Conservation (phyloP, 2,888 invertebrate species). For the Nephrotoma flavescens region DNA sequence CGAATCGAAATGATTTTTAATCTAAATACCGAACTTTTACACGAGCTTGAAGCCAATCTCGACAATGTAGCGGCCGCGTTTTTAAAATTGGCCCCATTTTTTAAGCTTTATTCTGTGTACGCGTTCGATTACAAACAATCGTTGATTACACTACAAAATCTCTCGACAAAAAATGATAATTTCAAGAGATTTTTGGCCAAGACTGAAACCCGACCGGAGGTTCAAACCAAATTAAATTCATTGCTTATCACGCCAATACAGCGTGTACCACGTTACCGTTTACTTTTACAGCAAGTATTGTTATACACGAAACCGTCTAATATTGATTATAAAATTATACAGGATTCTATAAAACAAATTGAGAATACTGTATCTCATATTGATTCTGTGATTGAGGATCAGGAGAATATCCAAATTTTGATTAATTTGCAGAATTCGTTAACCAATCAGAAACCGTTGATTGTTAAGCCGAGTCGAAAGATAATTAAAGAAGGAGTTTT, state of each 20-base stretch:
- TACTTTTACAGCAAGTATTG: conserved; percentile 53
- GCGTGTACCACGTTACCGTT: conserved; percentile 58
- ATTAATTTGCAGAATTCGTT: conserved; percentile 51
- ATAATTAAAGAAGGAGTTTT: conserved; percentile 51
- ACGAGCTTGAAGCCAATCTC: conserved; percentile 38
- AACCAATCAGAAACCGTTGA: conserved; percentile 41
- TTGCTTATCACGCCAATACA: conserved; percentile 66
- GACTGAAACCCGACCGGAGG: conserved; percentile 55
- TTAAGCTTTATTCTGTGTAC: conserved; percentile 64
- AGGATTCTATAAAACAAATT: conserved; percentile 49
- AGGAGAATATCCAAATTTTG: conserved; percentile 54
- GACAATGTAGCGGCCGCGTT: conserved; percentile 50
- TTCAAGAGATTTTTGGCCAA: conserved; percentile 41
- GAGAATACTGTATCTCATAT: conserved; percentile 55
- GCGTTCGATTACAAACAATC: conserved; percentile 57
- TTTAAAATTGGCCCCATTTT: conserved; percentile 55
- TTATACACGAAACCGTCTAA: conserved; percentile 41
- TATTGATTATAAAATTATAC: conserved; percentile 37
- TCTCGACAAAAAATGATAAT: conserved; percentile 35
- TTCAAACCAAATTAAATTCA: conserved; percentile 52
- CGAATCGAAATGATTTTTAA: conserved; percentile 48
- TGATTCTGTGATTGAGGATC: conserved; percentile 54
- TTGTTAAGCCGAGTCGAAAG: conserved; percentile 46
- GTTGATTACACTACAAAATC: conserved; percentile 39
- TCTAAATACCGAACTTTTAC: conserved; percentile 44